phyloP scores from a whole-genome alignment of 2,113 vertebrate species.

The Myrmophylax atrothorax region DNA sequence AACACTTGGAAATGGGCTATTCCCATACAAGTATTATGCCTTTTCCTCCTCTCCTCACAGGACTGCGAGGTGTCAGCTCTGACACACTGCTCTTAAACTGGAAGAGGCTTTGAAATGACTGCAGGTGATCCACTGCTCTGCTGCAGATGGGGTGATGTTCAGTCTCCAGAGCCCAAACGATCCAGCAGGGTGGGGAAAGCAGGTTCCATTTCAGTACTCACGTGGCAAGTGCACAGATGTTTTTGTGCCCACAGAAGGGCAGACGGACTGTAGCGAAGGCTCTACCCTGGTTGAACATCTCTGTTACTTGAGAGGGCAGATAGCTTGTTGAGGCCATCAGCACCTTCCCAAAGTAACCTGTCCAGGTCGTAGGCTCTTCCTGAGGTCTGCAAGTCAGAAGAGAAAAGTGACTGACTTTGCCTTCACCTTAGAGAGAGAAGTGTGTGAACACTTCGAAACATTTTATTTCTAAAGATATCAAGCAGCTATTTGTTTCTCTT shows the following conservation, averaged over 20 bases:
- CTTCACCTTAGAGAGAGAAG: not conserved
- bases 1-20: not conserved
- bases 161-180: not conserved
- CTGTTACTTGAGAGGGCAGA: conserved; percentile 94
- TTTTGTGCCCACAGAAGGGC: conserved; percentile 98
- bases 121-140: not conserved
- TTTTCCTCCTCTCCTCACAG: not conserved
- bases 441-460: not conserved
- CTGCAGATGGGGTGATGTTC: not conserved
- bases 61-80: not conserved
- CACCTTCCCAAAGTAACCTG: conserved; percentile 95
- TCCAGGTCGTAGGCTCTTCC: conserved; percentile 98
- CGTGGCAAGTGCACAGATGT: conserved; percentile 95
- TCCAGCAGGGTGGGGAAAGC: not conserved
- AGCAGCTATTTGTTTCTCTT: not conserved
- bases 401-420: not conserved
- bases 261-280: conserved; percentile 96
- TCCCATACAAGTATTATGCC: not conserved
- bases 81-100: not conserved
- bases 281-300: conserved; percentile 98
- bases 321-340: conserved; percentile 97
- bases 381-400: conserved; percentile 80
- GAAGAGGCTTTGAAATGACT: not conserved
- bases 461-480: not conserved
- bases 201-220: conserved; percentile 68